Evolutionary conservation across 1,140 invertebrate species (phyloP), one percentile per base, ranked within the genome.

Genomic region (Trissolcus basalis): DNA sequence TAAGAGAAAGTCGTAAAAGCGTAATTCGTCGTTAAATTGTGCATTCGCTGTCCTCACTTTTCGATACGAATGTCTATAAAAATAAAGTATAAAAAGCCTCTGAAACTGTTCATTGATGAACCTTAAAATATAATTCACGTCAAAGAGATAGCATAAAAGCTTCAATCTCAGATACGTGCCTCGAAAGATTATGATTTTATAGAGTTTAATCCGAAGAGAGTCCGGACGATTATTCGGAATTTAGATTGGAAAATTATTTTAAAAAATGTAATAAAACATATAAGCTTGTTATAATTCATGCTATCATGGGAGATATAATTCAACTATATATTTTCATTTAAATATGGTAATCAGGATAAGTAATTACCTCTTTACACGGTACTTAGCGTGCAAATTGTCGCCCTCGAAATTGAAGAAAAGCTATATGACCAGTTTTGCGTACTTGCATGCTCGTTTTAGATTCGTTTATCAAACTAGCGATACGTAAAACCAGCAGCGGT

Each of bases 11-110:
- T 82, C 83, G 75, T 86, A 86, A 86, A 86, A 72, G 55, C 80
- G 81, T 83, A 82, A 85, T 86, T 84, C 81, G 69, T 83, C 82
- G 81, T 84, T 84, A 86, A 83, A 86, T 64, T 68, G 79, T 77
- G 48, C 77, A 76, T 82, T 82, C 79, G 64, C 68, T 54, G 49
- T 39, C 67, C 50, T 48, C 51, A 49, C 48, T 59, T 51, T 43
- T 55, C 56, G 61, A 80, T 76, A 78, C 48, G 50, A 78, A 70
- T 77, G 61, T 58, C 44, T 44, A 63, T 48, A 60, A 78, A 70
- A 58, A 41, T 53, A 36, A 56, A 49, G 64, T 67, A 63, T 59
- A 79, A 68, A 69, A 77, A 44, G 55, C 44, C 61, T 50, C 55
- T 60, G 51, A n/a, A 53, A 54, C 27, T 49, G 41, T 49, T 11